These are phyloP conservation scores for Caenorhabditis elegans DNA, from an alignment of 1,140 invertebrate species.

Conservation along the genomic window DNA sequence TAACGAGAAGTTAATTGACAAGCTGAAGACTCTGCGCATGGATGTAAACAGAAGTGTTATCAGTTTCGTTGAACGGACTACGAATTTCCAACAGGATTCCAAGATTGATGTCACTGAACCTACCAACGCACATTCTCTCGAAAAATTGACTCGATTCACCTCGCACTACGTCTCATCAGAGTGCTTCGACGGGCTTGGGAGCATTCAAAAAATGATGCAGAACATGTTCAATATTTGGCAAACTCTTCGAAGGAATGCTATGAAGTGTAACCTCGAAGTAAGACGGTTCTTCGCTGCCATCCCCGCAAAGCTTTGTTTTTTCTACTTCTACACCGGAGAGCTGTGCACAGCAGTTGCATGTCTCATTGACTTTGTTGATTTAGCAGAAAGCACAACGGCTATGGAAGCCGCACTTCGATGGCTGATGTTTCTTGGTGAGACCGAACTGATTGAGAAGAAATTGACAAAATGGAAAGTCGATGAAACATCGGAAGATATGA, in stretches of 20 bases:
- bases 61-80: not conserved
- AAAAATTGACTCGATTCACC: not conserved
- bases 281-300: not conserved
- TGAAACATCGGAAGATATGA: not conserved
- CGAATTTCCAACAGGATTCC: not conserved
- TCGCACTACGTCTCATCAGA: not conserved
- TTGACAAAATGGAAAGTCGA: not conserved
- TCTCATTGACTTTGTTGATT: not conserved
- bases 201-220: not conserved
- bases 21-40: not conserved
- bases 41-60: not conserved
- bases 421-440: not conserved
- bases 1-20: too few species aligned
- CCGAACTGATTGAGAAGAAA: not conserved
- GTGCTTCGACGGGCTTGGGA: not conserved
- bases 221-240: conserved; percentile 2
- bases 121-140: not conserved
- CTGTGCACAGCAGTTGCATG: not conserved
- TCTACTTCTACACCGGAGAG: not conserved
- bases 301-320: not conserved
- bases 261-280: not conserved
- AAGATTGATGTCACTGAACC: not conserved
- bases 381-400: not conserved
- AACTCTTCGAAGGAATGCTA: not conserved
- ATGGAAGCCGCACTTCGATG: conserved; percentile 1